These are phyloP conservation scores for Alfaro cultratus DNA, from an alignment of 2,797 vertebrate genomes.

Conservation along the genomic window DNA sequence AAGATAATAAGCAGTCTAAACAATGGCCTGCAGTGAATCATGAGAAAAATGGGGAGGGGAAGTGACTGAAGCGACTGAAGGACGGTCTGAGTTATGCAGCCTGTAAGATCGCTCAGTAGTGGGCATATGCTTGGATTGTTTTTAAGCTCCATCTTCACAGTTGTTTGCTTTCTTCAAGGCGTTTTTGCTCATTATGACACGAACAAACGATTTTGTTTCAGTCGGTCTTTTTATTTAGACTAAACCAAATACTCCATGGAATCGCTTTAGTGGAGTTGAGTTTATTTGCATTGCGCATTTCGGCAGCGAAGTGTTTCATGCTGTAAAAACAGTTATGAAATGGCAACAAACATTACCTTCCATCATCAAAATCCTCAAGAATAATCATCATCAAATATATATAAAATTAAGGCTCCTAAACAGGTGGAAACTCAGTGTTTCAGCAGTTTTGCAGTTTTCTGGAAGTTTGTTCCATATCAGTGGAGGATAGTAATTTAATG, in stretches of 20 bases:
- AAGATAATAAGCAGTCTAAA: conserved; percentile 32
- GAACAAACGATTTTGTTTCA: background rate
- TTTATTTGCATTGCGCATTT: background rate
- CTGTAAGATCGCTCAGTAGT: background rate
- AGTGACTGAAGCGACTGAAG: background rate
- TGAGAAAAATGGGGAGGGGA: conserved; percentile 12
- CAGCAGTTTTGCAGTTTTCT: background rate
- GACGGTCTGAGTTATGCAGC: background rate
- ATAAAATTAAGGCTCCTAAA: too few relatives aligned
- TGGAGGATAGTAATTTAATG: too few relatives aligned
- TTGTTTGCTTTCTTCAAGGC: background rate
- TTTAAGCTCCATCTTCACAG: background rate
- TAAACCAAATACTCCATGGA: background rate
- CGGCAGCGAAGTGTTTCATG: background rate
- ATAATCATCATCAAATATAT: background rate
- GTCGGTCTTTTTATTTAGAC: background rate
- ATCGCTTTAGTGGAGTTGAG: background rate
- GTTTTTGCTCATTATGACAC: background rate
- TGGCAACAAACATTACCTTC: background rate
- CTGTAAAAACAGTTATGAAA: background rate
- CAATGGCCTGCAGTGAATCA: conserved; percentile 21
- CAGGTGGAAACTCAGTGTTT: background rate
- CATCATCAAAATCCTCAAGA: background rate
- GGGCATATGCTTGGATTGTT: background rate
- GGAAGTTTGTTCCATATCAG: background rate